phyloP scores from a whole-genome alignment of 2,113 vertebrate genomes.

The Monopterus albus region DNA sequence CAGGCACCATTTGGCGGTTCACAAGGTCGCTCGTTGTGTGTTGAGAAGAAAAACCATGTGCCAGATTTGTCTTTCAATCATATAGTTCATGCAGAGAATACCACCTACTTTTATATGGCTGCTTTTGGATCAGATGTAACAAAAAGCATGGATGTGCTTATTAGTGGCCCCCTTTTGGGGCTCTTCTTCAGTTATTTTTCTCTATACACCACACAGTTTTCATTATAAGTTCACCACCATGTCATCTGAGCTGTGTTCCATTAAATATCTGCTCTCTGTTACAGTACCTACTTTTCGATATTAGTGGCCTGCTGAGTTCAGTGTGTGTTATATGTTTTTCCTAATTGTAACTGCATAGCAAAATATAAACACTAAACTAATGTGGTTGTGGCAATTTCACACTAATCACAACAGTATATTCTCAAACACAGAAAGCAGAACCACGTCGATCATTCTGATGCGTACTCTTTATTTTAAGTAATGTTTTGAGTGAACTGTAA shows the following conservation, averaged over 20 bases:
- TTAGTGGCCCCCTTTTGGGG: constrained; percentile 28
- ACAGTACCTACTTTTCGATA: constrained; percentile 54
- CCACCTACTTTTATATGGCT: constrained; percentile 39
- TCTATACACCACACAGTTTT: constrained; percentile 7
- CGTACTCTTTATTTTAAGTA: constrained; percentile 28
- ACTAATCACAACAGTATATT: constrained; percentile 36
- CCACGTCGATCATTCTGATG: constrained; percentile 19
- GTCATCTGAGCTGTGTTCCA: constrained; percentile 53
- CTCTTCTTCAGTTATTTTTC: constrained; percentile 18
- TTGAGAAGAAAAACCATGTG: constrained; percentile 58
- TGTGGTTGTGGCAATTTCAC: constrained; percentile 59
- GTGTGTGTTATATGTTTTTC: constrained; percentile 46
- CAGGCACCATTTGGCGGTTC: constrained; percentile 83
- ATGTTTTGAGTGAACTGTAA: constrained; percentile 3
- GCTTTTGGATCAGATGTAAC: constrained; percentile 48
- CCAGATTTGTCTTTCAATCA: constrained; percentile 80
- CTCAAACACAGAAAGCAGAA: constrained; percentile 12
- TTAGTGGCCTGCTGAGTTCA: constrained; percentile 71
- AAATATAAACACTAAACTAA: constrained; percentile 62
- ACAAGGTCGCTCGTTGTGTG: constrained; percentile 72
- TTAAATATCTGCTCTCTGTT: constrained; percentile 62
- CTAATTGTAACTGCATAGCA: constrained; percentile 58
- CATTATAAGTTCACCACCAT: constrained; percentile 40
- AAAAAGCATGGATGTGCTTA: constrained; percentile 35
- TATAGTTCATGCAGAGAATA: constrained; percentile 36